Evolutionary conservation across 2,797 vertebrate genomes (phyloP), one percentile per base, ranked within the genome.

Genomic region (Chelonia mydas): DNA sequence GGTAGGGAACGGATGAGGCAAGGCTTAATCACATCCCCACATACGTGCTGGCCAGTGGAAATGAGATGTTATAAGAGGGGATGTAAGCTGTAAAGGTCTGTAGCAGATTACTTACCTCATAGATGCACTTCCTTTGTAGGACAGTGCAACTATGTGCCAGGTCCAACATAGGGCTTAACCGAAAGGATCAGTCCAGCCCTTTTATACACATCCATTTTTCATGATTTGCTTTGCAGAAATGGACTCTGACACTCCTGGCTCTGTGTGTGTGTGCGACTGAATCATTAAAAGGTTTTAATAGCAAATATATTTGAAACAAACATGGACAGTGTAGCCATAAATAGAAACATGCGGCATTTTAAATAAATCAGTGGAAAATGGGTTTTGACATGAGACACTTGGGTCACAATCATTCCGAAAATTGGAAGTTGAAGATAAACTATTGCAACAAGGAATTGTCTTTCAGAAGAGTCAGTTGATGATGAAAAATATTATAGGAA

Each of bases 251-350:
- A 15, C 28, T 61, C 13, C 12, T 31, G 28, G 57, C 27, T 59
- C 28, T 59, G 57, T 53, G 53, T 8, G 53, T 57, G 55, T 12
- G 27, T 27, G 27, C 13, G 13, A 33, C 31, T 31, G 59, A 33
- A 78, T 88, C 91, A 86, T 83, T 95, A 41, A 79, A 84, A 87
- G 28, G 47, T 61, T 93, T 84, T n/a, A 28, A 51, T 72, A 79
- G 11, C 28, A 74, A 61, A 25, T 11, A 2, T 13, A 13, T 53
- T 87, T 84, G n/a, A 84, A 86, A 89, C 37, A 90, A 87, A 54
- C 55, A 88, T 25, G n/a, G 85, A 50, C 37, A 79, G 41, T 8
- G 2, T 33, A 9, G 17, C 77, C 90, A 41, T 59, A 87, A 87
- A 90, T 7, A 85, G 87, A 95, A 94, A 59, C 4, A 57, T 5